phyloP scores from a whole-genome alignment of 2,113 vertebrate species.

The Dryoscopus gambensis region DNA sequence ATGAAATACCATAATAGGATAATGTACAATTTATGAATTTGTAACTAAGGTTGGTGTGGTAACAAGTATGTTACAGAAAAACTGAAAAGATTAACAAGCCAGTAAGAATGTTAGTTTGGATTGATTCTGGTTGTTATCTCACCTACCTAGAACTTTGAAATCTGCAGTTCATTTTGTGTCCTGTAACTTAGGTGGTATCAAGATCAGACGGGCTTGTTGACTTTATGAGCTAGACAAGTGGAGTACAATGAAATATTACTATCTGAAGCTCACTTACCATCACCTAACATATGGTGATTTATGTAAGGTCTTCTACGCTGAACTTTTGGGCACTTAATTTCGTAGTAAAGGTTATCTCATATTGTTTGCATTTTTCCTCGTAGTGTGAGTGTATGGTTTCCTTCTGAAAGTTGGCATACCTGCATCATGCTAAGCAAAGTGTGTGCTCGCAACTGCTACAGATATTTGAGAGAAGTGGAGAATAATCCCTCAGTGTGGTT shows the following conservation, averaged over 20 bases:
- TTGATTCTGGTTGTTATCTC: not conserved
- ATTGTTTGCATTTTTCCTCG: not conserved
- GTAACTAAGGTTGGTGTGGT: not conserved
- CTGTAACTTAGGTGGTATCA: fast-evolving
- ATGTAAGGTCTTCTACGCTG: not conserved
- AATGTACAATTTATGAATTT: not conserved
- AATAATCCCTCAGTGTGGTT: not conserved
- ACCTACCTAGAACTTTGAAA: not conserved
- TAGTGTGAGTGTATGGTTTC: not conserved
- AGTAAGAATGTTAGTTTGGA: not conserved
- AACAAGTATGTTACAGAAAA: not conserved
- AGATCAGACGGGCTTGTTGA: not conserved
- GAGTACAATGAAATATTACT: not conserved
- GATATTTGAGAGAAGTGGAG: not conserved
- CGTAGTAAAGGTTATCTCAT: not conserved
- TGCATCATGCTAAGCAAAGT: not conserved
- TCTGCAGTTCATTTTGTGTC: not conserved
- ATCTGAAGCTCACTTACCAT: not conserved
- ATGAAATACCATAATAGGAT: not conserved
- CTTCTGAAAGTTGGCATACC: not conserved
- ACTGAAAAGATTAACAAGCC: not conserved
- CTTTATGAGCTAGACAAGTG: not conserved
- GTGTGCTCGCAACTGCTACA: not conserved
- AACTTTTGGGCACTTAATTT: not conserved
- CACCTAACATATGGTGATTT: not conserved